These are phyloP conservation scores for Rhadina sibilatrix DNA, from an alignment of 2,113 vertebrate species.

Conservation along the genomic window DNA sequence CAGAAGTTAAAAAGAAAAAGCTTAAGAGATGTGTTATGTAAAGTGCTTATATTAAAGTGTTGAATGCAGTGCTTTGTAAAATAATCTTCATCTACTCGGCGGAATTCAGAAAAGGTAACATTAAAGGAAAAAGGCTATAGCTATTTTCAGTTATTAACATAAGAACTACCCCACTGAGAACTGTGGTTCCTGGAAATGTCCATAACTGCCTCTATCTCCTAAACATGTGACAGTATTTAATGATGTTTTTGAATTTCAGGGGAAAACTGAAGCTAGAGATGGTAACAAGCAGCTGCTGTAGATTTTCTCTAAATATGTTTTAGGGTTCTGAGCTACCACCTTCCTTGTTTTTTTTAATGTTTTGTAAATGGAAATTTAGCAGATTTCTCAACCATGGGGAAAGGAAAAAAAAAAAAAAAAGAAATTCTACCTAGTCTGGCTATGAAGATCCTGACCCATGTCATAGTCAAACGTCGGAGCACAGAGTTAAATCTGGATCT, in stretches of 20 bases:
- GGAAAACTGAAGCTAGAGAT: neutral
- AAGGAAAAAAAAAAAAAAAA: neutral
- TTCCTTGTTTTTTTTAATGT: neutral
- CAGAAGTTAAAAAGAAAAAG: slow-evolving; percentile 41
- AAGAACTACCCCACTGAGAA: neutral
- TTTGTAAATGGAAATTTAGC: neutral
- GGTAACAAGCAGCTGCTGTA: neutral
- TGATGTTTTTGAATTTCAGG: neutral
- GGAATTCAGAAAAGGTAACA: neutral
- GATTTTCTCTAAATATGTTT: neutral
- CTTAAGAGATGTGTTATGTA: neutral
- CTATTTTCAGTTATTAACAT: neutral
- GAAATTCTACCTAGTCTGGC: neutral
- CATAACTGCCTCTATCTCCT: neutral
- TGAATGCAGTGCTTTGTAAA: neutral
- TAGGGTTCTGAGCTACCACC: neutral
- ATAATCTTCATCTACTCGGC: neutral
- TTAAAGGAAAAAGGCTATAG: neutral
- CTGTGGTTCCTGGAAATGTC: neutral
- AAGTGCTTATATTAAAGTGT: slow-evolving; percentile 1
- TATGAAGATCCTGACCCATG: neutral
- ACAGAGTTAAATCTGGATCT: neutral
- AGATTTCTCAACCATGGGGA: neutral
- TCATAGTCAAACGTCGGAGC: neutral
- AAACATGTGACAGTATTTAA: neutral